Evolutionary conservation across 1,140 invertebrate species (phyloP).

Genomic region (Hyles euphorbiae): DNA sequence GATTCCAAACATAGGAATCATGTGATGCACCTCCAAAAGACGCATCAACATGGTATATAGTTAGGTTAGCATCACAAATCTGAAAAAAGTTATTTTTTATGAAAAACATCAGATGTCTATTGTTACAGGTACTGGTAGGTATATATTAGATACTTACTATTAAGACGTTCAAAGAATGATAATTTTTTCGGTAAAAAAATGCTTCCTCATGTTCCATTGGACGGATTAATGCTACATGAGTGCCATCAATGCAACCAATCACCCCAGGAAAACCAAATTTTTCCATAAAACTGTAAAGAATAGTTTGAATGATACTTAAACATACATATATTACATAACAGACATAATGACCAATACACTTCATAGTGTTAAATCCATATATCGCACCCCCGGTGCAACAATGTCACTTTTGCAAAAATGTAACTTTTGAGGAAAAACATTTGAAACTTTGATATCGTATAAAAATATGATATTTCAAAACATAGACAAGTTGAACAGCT

Average conservation of each 20-base stretch:
- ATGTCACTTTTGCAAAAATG: no score
- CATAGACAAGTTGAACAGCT: no score
- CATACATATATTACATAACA: background rate
- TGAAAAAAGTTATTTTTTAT: conserved; percentile 8
- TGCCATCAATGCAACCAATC: conserved; percentile 41
- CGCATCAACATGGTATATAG: conserved; percentile 16
- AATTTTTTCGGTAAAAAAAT: conserved; percentile 29
- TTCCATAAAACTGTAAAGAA: conserved; percentile 27
- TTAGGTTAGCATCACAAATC: conserved; percentile 15
- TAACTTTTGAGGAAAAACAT: no score
- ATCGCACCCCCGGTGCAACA: no score
- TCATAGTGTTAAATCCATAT: no score
- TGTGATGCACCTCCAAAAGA: conserved; percentile 17
- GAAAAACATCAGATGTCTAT: background rate
- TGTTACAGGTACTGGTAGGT: background rate
- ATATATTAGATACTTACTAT: conserved; percentile 19
- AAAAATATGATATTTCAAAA: no score
- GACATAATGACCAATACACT: background rate
- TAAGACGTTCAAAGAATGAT: conserved; percentile 27
- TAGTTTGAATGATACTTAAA: background rate
- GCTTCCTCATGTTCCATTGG: conserved; percentile 24
- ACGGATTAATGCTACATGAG: conserved; percentile 29
- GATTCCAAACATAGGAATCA: conserved; percentile 16
- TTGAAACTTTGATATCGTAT: no score
- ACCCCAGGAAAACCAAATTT: conserved; percentile 28